These are phyloP conservation scores for Neosilurus hyrtlii DNA, from an alignment of 2,797 vertebrate species.

Conservation along the genomic window DNA sequence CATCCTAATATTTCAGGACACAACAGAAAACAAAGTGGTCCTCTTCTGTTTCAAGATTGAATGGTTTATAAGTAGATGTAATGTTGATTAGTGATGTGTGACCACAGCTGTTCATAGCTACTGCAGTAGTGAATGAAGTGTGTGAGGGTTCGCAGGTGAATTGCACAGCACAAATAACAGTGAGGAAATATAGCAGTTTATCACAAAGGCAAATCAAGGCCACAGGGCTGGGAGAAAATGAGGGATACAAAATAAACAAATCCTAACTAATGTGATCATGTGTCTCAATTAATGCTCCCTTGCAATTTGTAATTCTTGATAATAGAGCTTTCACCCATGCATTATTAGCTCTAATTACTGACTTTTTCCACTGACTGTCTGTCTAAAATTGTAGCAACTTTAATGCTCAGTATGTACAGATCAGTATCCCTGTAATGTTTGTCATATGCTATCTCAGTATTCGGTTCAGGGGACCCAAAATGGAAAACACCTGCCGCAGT, in stretches of 20 bases:
- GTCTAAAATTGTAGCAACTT: constrained; percentile 19
- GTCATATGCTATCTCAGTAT: constrained; percentile 44
- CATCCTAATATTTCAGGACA: constrained; percentile 75
- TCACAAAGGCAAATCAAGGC: constrained; percentile 1
- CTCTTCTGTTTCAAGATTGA: constrained; percentile 41
- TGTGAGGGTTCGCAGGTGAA: constrained; percentile 8
- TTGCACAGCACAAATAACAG: constrained; percentile 10
- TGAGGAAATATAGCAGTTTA: constrained; percentile 6
- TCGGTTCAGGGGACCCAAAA: constrained; percentile 53
- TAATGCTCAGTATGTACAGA: constrained; percentile 34
- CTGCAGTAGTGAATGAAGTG: constrained; percentile 15
- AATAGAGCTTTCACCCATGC: constrained; percentile 2
- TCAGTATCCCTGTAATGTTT: constrained; percentile 44
- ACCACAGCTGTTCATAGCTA: constrained; percentile 44
- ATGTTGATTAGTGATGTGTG: constrained; percentile 28
- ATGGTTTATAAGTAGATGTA: constrained; percentile 20
- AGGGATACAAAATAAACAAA: constrained; percentile 18
- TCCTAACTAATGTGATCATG: constrained; percentile 27
- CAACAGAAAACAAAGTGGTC: constrained; percentile 55
- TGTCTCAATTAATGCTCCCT: not conserved
- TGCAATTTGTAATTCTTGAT: constrained; percentile 33
- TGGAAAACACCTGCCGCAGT: constrained; percentile 74
- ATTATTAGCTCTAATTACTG: constrained; percentile 20
- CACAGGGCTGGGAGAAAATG: not conserved
- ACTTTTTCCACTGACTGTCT: constrained; percentile 12